Percentiles rank a stretch among this genome's conserved stretches.
Evolutionary conservation across 2,888 invertebrate genomes (phyloP).

Genomic region (Hirtodrosophila trivittata): DNA sequence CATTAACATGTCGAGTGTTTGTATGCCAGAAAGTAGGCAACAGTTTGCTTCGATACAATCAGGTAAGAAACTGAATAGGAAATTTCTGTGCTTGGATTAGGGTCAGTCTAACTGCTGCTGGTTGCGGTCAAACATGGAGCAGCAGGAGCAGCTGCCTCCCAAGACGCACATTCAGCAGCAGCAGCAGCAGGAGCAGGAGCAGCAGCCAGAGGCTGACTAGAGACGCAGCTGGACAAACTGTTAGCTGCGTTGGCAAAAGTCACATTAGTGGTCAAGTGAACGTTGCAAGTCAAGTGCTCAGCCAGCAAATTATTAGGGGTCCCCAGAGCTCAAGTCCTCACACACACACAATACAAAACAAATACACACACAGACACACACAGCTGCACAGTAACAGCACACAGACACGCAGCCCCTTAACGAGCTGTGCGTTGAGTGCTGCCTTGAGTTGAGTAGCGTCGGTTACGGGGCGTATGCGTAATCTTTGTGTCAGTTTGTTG

Average conservation of each 20-base stretch:
- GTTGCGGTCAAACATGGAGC: conserved; percentile 13
- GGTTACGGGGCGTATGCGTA: conserved; percentile 35
- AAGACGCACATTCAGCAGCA: conserved; percentile 40
- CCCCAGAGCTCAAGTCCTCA: conserved; percentile 28
- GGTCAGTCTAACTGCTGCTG: background rate
- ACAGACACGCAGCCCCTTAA: conserved; percentile 26
- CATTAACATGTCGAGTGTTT: conserved; percentile 43
- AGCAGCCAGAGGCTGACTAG: background rate
- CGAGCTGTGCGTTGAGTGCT: conserved; percentile 31
- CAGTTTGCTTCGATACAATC: conserved; percentile 56
- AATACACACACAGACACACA: background rate
- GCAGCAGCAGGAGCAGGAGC: conserved; percentile 1
- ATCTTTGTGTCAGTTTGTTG: conserved; percentile 27
- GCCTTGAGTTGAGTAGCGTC: conserved; percentile 26
- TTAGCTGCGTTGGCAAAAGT: conserved; percentile 68
- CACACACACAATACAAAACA: background rate
- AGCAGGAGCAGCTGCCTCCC: conserved; percentile 28
- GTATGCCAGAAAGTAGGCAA: conserved; percentile 44
- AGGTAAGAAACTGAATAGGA: conserved; percentile 18
- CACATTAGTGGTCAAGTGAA: conserved; percentile 72
- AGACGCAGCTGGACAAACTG: conserved; percentile 6
- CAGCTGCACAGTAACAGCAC: background rate
- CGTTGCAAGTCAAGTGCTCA: conserved; percentile 68
- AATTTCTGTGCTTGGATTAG: background rate
- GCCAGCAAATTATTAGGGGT: conserved; percentile 68